A percentile compares a stretch with the other conserved stretches of the same genome.
Conservation (phyloP, 2,113 vertebrate genomes). For the Scatophagus argus region DNA sequence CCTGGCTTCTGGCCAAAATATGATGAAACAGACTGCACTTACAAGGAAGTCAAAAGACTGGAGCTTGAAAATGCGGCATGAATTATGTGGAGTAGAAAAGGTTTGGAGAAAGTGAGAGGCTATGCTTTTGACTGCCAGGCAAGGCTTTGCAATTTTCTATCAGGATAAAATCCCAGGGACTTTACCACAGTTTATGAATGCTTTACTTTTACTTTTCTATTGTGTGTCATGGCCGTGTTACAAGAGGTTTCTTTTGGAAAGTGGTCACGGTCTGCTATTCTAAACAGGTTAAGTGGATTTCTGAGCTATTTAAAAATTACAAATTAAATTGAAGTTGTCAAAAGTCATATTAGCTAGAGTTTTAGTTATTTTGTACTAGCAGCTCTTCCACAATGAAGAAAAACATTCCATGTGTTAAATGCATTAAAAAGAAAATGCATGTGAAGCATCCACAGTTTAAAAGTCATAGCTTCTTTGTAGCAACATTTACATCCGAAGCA, state of each 20-base stretch:
- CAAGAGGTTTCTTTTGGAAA: not conserved
- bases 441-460: too few species aligned
- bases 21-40: conserved; percentile 37
- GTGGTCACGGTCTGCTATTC: not conserved
- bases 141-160: conserved; percentile 28
- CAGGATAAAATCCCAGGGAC: conserved; percentile 11
- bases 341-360: too few species aligned
- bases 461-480: too few species aligned
- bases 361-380: too few species aligned
- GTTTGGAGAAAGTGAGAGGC: conserved; percentile 5
- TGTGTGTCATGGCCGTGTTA: not conserved
- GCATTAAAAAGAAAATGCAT: too few species aligned
- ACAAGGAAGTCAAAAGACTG: conserved; percentile 29
- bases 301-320: not conserved
- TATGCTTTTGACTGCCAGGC: not conserved
- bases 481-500: too few species aligned
- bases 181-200: conserved; percentile 25
- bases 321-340: not conserved
- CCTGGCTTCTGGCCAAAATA: conserved; percentile 18
- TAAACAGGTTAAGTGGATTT: not conserved
- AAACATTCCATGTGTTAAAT: too few species aligned
- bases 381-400: too few species aligned
- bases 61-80: conserved; percentile 22
- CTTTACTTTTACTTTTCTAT: not conserved
- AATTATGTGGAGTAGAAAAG: conserved; percentile 19